phyloP scores from a whole-genome alignment of 35 echinoderm and acorn worm genomes.

The Ptychodera flava region DNA sequence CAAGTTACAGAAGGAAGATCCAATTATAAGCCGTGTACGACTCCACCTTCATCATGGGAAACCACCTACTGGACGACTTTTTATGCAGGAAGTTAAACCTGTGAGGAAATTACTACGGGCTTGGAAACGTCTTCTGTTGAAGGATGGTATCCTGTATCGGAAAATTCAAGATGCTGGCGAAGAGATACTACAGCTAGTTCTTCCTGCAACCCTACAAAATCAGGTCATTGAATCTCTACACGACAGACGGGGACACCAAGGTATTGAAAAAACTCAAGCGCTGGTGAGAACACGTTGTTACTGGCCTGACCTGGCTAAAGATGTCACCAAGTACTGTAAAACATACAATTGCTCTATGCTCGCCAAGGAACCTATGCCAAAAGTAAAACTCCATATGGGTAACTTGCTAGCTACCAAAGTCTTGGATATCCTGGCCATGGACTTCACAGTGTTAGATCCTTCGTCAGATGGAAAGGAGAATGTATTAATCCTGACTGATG shows the following conservation, averaged over 20 bases:
- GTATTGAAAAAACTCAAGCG: background rate
- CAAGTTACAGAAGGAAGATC: conserved; percentile 4
- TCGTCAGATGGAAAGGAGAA: conserved; percentile 15
- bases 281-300: background rate
- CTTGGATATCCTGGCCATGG: background rate
- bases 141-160: background rate
- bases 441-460: background rate
- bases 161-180: background rate
- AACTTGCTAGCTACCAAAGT: background rate
- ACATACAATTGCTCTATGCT: background rate
- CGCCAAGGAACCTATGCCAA: background rate
- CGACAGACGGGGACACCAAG: conserved; percentile 4
- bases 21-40: background rate
- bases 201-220: background rate
- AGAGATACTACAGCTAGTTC: background rate
- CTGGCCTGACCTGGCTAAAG: background rate
- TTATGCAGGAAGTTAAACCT: background rate
- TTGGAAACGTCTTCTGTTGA: background rate
- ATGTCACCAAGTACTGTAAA: background rate
- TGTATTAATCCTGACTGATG: conserved; percentile 39
- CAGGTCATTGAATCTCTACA: background rate
- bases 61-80: background rate
- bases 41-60: background rate
- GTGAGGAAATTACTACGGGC: background rate
- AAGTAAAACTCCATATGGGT: background rate